Percentiles rank a stretch among this genome's conserved stretches.
Conservation (phyloP, 2,113 vertebrate species). For the Uria aalge region DNA sequence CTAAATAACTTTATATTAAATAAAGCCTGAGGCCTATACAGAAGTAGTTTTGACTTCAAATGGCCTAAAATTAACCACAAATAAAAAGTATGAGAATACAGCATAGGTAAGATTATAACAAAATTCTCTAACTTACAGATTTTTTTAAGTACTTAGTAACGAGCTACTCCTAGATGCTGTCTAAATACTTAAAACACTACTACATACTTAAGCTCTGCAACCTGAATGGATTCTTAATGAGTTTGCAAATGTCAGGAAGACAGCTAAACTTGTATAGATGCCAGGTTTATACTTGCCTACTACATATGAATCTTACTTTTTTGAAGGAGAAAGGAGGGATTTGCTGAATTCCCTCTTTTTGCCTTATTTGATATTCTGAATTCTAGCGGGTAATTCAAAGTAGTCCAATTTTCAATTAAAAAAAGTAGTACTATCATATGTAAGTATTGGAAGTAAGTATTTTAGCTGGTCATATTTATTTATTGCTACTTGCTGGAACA, state of each 20-base stretch:
- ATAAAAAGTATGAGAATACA: neutral
- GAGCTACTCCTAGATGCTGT: neutral
- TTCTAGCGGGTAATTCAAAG: conserved; percentile 32
- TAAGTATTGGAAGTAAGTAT: conserved; percentile 45
- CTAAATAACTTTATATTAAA: neutral
- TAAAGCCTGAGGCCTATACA: neutral
- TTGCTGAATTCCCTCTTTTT: neutral
- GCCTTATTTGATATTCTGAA: neutral
- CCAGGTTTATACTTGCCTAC: neutral
- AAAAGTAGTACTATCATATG: neutral
- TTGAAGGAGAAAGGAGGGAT: neutral
- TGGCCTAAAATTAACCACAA: neutral
- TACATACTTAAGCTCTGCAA: neutral
- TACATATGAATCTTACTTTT: neutral
- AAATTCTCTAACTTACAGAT: neutral
- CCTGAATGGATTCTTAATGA: neutral
- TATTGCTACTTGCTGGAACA: conserved; percentile 60
- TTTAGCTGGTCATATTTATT: conserved; percentile 62
- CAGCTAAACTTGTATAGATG: neutral
- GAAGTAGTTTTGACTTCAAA: neutral
- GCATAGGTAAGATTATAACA: neutral
- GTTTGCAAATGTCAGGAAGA: neutral
- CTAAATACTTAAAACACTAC: neutral
- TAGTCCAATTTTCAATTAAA: neutral
- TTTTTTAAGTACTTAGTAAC: neutral